These are phyloP conservation scores for Neogale vison DNA, from an alignment of 2,113 vertebrate species.

Conservation along the genomic window DNA sequence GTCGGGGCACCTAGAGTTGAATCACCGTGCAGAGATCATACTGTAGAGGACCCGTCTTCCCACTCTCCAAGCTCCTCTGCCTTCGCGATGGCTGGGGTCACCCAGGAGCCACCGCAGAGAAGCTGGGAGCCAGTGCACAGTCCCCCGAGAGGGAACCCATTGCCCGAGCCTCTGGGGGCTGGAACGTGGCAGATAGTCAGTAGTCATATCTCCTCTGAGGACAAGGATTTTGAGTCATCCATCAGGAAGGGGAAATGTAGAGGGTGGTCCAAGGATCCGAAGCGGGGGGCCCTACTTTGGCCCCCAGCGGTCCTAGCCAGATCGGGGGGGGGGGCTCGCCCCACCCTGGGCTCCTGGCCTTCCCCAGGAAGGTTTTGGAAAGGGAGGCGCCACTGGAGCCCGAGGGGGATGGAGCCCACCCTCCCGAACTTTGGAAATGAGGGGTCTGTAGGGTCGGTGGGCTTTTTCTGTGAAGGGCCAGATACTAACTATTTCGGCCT, in stretches of 20 bases:
- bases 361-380: accelerated
- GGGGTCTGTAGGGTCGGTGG: background rate
- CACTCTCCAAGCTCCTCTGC: accelerated
- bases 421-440: accelerated
- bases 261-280: background rate
- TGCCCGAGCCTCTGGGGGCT: too few relatives aligned
- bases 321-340: too few relatives aligned
- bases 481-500: accelerated
- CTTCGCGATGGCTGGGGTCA: background rate
- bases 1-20: background rate
- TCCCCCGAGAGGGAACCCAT: background rate
- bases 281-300: too few relatives aligned
- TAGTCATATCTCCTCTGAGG: background rate
- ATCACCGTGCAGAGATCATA: accelerated
- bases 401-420: background rate
- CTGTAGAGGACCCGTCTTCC: background rate
- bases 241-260: background rate
- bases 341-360: too few relatives aligned
- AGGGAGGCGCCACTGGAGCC: background rate
- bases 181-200: accelerated
- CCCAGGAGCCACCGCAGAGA: accelerated
- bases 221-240: background rate
- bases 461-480: accelerated
- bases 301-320: too few relatives aligned
- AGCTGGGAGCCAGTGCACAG: background rate